Base-by-base conservation (phyloP, 2,888 invertebrate species). In the Slavum lentiscoides region DNA sequence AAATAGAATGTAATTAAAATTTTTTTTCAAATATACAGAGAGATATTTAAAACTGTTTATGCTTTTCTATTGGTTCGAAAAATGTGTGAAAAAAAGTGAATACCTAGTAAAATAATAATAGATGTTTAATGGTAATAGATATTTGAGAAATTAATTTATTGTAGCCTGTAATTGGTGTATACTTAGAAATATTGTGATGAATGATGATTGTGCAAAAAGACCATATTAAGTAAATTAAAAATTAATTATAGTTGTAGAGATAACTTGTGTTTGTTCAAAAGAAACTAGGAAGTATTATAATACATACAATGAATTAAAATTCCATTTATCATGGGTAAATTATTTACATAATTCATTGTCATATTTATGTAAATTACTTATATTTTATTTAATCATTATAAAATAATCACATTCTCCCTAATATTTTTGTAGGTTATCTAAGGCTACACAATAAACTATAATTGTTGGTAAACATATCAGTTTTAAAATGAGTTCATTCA, bases 401-500 rank as follows among this genome's bases (percentile, higher is more conserved):
- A 69, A 23, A 30, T 68, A 23, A 49, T 68, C 23, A 68, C 2
- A 43, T 15, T 19, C 49, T 2, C 11, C 0, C 17, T 21, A 59
- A 59, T 39, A 39, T 23, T 59, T 23, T 76, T 61, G 30, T 39
- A 76, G 75, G 43, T 58, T n/a, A 23, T 58, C 13, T 11, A n/a
- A 15, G 19, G 2, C 43, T 19, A n/a, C 55, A 59, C n/a, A 68
- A 59, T 64, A 74, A 6, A 64, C 7, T 37, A 66, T 55, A 39
- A 58, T 39, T 23, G 19, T 39, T 9, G 23, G 30, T 67, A 43
- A 59, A 67, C 19, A 59, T 43, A 11, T 67, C 11, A 8, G 23
- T 19, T n/a, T 43, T 39, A 72, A 72, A 64, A 80, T 80, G 80
- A 80, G 72, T 80, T 70, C 80, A 58, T 68, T 61, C 68, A 76